Evolutionary conservation across 2,797 vertebrate species (phyloP), one percentile per base, ranked within the genome.

Genomic region (Carcharodon carcharias): DNA sequence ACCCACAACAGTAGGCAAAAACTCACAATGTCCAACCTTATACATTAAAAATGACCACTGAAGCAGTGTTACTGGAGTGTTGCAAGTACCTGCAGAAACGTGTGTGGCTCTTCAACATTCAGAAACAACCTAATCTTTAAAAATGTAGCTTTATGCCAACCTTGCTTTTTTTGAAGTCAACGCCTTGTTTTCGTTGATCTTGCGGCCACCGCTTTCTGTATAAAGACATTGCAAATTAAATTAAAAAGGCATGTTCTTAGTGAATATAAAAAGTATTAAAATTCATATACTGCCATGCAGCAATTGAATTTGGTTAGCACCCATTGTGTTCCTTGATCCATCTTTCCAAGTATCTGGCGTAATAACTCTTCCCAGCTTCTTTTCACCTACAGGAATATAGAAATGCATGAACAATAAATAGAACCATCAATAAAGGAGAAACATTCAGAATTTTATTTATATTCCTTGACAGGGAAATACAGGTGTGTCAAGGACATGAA

Each of bases 291-390:
- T 96, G 45, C 14, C 12, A 77, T 50, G 93, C 40, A 67, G 45
- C 50, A 56, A 95, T 5, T 35, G 28, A 95, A 77, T 77, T 35
- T 50, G 28, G 28, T n/a, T n/a, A 21, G 63, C 97, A 99, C 99
- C 99, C 98, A 99, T 99, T 73, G 99, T 99, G 96, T 99, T 99
- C 91, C 99, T 98, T 31, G 99, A 99, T 92, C 99, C 99, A 97
- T 99, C 99, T 96, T 99, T 99, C 99, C 99, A 99, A 0, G 99
- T 99, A 96, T 99, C 99, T 0, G 99, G 99, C 73, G 99, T 99
- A 96, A 99, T 99, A 14, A 99, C 99, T 0, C 98, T 99, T 0
- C 99, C 99, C 18, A 99, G 98, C 96, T 99, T 99, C 98, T 99
- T 99, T 97, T 99, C 99, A 18, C 99, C 99, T 99, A 96, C 23